phyloP scores from a whole-genome alignment of 2,113 vertebrate species.

The Cichladusa arquata region DNA sequence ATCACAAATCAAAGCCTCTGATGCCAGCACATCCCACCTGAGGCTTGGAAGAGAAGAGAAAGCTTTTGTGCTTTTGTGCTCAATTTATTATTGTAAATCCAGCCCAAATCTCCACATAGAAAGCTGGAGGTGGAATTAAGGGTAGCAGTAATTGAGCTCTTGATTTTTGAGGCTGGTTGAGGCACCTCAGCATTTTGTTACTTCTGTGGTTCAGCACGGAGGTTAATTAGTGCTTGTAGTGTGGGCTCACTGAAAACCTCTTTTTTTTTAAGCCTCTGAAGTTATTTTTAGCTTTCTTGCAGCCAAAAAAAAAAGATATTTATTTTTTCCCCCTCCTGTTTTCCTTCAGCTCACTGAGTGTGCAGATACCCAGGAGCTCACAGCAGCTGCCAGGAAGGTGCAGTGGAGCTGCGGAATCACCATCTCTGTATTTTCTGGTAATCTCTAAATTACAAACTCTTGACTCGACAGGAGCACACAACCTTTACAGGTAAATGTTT shows the following conservation, averaged over 20 bases:
- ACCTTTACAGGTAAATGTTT: background rate
- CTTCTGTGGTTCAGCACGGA: background rate
- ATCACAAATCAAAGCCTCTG: background rate
- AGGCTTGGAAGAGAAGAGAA: background rate
- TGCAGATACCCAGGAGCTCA: background rate
- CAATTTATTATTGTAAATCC: background rate
- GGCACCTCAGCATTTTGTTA: background rate
- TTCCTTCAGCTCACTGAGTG: background rate
- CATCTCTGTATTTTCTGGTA: background rate
- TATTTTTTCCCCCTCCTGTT: background rate
- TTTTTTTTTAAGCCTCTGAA: background rate
- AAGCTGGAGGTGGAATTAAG: background rate
- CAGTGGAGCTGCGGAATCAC: background rate
- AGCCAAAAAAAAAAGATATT: background rate
- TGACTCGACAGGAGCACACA: rapidly evolving
- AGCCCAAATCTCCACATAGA: background rate
- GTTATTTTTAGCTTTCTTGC: background rate
- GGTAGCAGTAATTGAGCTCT: background rate
- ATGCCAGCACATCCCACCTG: rapidly evolving
- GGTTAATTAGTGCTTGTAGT: background rate
- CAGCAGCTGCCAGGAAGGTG: background rate
- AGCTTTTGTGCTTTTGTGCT: background rate
- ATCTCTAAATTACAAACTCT: background rate
- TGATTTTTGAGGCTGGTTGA: background rate
- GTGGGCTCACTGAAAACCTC: background rate